These are phyloP conservation scores for Rattus norvegicus DNA, from an alignment of 2,113 vertebrate genomes.

Conservation along the genomic window GRCr8 NC_086037.1:41791501-41792000, in stretches of 20 bases:
- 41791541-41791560: neutral
- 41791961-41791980: too few species aligned
- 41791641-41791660: neutral
- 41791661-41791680: neutral
- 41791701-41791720: neutral
- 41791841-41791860: neutral
- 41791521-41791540: neutral
- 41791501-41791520: neutral
- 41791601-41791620: neutral
- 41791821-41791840: neutral
- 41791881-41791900: neutral
- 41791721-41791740: neutral
- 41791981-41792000: neutral
- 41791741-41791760: neutral
- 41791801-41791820: neutral
- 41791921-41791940: too few species aligned
- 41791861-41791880: neutral
- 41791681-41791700: neutral
- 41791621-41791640: neutral
- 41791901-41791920: neutral
- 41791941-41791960: fast-evolving
- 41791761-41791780: neutral
- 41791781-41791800: neutral
- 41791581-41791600: neutral
- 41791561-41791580: neutral